Evolutionary conservation across 2,797 vertebrate genomes (phyloP).

Genomic region (Buceros bicornis): DNA sequence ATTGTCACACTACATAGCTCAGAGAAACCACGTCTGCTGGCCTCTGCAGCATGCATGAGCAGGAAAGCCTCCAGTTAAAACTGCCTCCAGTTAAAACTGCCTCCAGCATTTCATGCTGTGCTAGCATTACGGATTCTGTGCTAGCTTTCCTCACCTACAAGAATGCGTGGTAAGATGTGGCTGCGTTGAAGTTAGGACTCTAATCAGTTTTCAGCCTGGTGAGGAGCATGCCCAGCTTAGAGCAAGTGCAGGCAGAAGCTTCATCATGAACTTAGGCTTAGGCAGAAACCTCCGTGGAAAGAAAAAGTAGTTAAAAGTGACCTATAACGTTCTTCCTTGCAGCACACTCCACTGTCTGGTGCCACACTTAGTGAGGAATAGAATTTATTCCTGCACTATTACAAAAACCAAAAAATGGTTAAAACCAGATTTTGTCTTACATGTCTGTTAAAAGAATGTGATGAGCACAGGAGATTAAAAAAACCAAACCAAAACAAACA

Average conservation of each 20-base stretch:
- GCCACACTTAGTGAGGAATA: not conserved
- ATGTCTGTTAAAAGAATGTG: not conserved
- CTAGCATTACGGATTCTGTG: not conserved
- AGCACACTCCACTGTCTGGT: not conserved
- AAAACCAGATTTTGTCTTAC: not conserved
- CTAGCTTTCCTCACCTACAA: not conserved
- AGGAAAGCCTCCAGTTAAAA: not conserved
- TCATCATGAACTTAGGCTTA: not conserved
- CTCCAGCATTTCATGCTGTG: not conserved
- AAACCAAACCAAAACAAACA: not conserved
- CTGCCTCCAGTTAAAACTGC: not conserved
- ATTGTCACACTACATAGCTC: not conserved
- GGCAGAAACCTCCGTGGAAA: not conserved
- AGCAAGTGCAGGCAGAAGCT: not conserved
- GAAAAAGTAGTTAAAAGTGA: not conserved
- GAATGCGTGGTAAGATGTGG: not conserved
- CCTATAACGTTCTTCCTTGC: not conserved
- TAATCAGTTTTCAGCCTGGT: not conserved
- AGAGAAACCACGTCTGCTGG: not conserved
- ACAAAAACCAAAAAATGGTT: not conserved
- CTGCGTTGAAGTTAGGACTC: not conserved
- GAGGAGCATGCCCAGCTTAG: not conserved
- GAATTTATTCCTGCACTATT: not conserved
- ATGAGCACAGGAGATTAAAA: not conserved
- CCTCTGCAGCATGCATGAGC: rapidly evolving